Evolutionary conservation across 2,113 vertebrate genomes (phyloP).

Genomic region (Porphyrio hochstetteri): DNA sequence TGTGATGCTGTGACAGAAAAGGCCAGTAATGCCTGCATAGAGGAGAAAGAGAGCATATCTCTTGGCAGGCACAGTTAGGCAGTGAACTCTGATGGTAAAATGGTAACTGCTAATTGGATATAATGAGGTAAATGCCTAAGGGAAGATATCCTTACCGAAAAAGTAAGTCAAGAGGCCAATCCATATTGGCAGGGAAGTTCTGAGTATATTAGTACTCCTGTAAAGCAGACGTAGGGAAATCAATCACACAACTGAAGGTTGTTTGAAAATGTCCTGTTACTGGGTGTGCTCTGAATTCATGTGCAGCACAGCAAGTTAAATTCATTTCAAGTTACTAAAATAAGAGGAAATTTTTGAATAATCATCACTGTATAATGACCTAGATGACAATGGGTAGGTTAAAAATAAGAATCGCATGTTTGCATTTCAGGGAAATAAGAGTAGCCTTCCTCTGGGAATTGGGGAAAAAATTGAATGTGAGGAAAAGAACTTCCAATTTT

Average conservation of each 20-base stretch:
- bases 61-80: not conserved
- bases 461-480: constrained; percentile 13
- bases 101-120: not conserved
- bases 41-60: not conserved
- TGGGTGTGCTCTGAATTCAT: not conserved
- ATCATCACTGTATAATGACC: not conserved
- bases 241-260: not conserved
- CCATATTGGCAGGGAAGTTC: constrained; percentile 38
- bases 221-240: constrained; percentile 31
- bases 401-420: constrained; percentile 45
- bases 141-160: constrained; percentile 26
- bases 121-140: not conserved
- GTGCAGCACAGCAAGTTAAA: not conserved
- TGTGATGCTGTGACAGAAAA: not conserved
- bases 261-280: constrained; percentile 27
- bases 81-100: not conserved
- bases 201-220: not conserved
- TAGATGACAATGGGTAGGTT: constrained; percentile 52
- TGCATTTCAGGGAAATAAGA: constrained; percentile 48
- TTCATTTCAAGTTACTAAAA: not conserved
- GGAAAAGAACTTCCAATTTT: constrained; percentile 49
- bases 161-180: not conserved
- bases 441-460: constrained; percentile 18
- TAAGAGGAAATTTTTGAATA: constrained; percentile 46
- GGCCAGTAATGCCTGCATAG: not conserved